Conservation (phyloP, 2,888 invertebrate species). For the Carabus problematicus region DNA sequence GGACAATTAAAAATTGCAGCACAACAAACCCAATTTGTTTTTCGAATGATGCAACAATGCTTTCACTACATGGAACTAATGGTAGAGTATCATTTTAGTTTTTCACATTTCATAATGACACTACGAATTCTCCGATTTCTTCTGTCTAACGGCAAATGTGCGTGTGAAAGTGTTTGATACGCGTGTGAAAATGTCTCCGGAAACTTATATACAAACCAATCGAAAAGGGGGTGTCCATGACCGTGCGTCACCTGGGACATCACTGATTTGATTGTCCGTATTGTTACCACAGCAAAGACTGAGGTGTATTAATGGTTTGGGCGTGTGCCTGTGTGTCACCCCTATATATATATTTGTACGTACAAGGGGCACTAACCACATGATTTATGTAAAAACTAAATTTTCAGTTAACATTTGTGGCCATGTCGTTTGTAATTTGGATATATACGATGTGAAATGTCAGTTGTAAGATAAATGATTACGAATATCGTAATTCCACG, state of each 20-base stretch:
- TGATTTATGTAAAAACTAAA: slow-evolving; percentile 10
- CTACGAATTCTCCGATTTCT: too few species aligned
- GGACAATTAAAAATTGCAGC: slow-evolving; percentile 25
- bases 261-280: slow-evolving; percentile 31
- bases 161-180: slow-evolving; percentile 3
- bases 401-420: neutral
- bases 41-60: too few species aligned
- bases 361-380: neutral
- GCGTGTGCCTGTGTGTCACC: neutral
- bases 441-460: too few species aligned
- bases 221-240: neutral
- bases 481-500: neutral
- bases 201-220: neutral
- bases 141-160: too few species aligned
- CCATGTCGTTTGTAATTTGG: neutral
- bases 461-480: neutral
- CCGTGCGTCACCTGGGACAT: slow-evolving; percentile 24
- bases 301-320: slow-evolving; percentile 21
- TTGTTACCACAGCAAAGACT: slow-evolving; percentile 18
- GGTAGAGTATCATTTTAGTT: too few species aligned
- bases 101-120: too few species aligned
- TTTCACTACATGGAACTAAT: too few species aligned
- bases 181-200: slow-evolving; percentile 24
- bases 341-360: too few species aligned
- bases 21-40: too few species aligned